Evolutionary conservation across 1,140 invertebrate genomes (phyloP).

Genomic region (Drosophila kanapiae): DNA sequence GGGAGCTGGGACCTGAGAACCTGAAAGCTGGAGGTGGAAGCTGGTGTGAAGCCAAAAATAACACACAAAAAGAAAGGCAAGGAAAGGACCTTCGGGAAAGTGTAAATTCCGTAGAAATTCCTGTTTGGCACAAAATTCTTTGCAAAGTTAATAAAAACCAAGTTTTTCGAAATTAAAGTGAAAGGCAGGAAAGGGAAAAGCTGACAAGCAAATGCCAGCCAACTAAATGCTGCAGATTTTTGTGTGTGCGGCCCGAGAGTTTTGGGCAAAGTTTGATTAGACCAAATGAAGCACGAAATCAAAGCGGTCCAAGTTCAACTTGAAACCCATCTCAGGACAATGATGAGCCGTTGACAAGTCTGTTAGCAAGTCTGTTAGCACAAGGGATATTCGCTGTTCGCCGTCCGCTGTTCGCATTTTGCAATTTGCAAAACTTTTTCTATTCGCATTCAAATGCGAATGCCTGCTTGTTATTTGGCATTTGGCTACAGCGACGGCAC

Average conservation of each 20-base stretch:
- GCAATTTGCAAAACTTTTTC: conserved; percentile 62
- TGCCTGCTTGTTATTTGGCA: conserved; percentile 17
- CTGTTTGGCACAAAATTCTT: conserved; percentile 68
- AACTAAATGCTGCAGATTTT: conserved; percentile 60
- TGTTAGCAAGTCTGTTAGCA: conserved; percentile 55
- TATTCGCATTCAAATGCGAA: conserved; percentile 71
- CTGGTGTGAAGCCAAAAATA: conserved; percentile 54
- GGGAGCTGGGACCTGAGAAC: background rate
- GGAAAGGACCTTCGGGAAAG: conserved; percentile 33
- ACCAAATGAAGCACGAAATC: conserved; percentile 81
- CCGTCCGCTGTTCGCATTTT: background rate
- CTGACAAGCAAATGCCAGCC: conserved; percentile 68
- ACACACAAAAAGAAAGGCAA: conserved; percentile 39
- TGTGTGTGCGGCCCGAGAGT: conserved; percentile 16
- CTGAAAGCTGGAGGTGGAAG: conserved; percentile 2
- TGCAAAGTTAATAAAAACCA: conserved; percentile 60
- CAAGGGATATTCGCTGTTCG: conserved; percentile 39
- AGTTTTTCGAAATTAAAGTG: conserved; percentile 40
- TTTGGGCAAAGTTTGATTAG: conserved; percentile 70
- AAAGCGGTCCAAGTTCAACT: conserved; percentile 48
- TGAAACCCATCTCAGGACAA: conserved; percentile 61
- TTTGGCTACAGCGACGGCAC: conserved; percentile 29
- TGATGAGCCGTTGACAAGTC: conserved; percentile 69
- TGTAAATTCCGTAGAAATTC: conserved; percentile 76
- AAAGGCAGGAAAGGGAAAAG: background rate